These are phyloP conservation scores for Panzeria rudis DNA, from an alignment of 2,888 invertebrate species.

Conservation along the genomic window DNA sequence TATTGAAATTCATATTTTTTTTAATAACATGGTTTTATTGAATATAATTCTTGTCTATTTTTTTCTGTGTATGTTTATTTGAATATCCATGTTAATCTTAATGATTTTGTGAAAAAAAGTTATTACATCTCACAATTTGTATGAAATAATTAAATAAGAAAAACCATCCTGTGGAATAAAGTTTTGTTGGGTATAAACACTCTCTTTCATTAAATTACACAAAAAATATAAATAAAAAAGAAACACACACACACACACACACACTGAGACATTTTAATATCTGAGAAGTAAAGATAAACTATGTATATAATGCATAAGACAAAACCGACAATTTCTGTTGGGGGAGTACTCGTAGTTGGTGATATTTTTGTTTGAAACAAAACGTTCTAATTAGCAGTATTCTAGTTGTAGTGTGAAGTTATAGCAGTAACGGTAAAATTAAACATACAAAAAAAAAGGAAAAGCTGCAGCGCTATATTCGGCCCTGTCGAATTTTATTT, in stretches of 20 bases:
- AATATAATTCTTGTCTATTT: too few relatives aligned
- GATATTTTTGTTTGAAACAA: slow-evolving; percentile 35
- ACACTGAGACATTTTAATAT: background rate
- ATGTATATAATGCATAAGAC: background rate
- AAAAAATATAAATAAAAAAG: background rate
- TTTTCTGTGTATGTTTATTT: too few relatives aligned
- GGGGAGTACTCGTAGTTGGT: slow-evolving; percentile 24
- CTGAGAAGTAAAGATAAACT: background rate
- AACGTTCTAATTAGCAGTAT: slow-evolving; percentile 48
- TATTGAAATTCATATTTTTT: too few relatives aligned
- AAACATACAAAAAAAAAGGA: background rate
- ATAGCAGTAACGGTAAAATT: background rate
- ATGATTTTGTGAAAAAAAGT: background rate
- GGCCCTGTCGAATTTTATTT: background rate
- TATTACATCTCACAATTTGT: background rate
- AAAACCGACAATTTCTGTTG: slow-evolving; percentile 25
- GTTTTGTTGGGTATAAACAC: background rate
- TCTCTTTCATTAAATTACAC: background rate
- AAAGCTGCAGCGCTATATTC: background rate
- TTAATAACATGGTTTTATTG: too few relatives aligned
- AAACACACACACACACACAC: background rate
- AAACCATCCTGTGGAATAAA: background rate
- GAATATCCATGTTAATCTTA: too few relatives aligned
- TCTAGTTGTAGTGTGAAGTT: background rate
- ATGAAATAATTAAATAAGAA: background rate